A percentile compares a stretch with the other conserved stretches of the same genome.
Evolutionary conservation across 2,888 invertebrate species (phyloP).

Genomic region (Dusona sp.): DNA sequence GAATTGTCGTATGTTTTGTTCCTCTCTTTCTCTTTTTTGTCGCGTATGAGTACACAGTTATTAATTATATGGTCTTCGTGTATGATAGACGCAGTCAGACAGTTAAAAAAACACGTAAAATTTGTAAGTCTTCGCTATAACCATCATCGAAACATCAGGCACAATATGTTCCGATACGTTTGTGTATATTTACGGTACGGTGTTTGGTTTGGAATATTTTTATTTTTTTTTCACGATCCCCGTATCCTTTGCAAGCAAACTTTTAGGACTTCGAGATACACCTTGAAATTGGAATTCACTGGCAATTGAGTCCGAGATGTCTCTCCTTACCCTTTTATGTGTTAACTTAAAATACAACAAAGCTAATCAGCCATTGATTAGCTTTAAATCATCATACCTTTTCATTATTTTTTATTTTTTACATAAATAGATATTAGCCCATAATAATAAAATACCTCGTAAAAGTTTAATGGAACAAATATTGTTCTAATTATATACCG

Average conservation of each 20-base stretch:
- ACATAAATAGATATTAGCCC: too few species aligned
- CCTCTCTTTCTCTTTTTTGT: slow-evolving; percentile 35
- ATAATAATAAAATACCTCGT: background rate
- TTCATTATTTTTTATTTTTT: background rate
- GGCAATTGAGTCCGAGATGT: background rate
- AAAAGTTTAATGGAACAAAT: background rate
- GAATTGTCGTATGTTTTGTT: slow-evolving; percentile 14
- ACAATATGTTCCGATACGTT: background rate
- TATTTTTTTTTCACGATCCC: background rate
- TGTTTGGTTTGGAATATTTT: background rate
- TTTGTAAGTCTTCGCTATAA: slow-evolving; percentile 32
- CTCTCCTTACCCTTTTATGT: background rate
- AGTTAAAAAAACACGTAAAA: slow-evolving; percentile 17
- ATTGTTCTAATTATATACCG: background rate
- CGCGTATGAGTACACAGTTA: slow-evolving; percentile 53
- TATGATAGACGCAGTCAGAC: slow-evolving; percentile 29
- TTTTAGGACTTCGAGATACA: background rate
- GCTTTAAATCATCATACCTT: background rate
- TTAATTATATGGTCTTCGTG: slow-evolving; percentile 54
- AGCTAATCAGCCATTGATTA: background rate
- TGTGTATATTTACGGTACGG: background rate
- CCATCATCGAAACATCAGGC: slow-evolving; percentile 49
- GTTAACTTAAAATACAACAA: background rate
- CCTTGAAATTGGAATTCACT: background rate
- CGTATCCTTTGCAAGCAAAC: background rate